Conservation (phyloP, 1,140 invertebrate genomes). For the Ladona fulva region DNA sequence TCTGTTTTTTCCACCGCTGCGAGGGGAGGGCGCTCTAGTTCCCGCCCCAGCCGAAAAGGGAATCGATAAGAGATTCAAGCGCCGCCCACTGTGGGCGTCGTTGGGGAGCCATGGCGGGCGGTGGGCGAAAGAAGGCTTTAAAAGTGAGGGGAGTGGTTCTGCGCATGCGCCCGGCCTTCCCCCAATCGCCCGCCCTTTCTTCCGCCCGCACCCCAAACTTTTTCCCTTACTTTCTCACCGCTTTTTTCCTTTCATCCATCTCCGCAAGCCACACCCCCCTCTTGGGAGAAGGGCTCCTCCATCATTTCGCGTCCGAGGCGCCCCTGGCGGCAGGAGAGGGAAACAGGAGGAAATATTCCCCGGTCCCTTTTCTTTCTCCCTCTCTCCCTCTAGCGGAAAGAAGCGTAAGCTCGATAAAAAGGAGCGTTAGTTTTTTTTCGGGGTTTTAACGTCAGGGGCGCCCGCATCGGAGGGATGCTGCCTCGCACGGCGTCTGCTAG, state of each 20-base stretch:
- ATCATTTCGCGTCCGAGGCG: not conserved
- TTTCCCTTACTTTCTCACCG: not conserved
- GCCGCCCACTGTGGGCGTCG: not conserved
- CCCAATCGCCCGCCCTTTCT: not conserved
- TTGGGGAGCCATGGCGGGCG: not conserved
- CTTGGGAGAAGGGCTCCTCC: not conserved
- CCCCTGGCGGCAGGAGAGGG: not conserved
- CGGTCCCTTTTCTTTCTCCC: not conserved
- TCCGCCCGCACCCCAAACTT: not conserved
- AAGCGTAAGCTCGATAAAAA: not conserved
- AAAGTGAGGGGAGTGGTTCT: not conserved
- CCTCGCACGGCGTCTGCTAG: no score
- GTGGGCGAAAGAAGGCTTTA: not conserved
- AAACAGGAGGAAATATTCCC: conserved; percentile 5
- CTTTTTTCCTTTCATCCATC: not conserved
- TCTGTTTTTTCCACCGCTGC: not conserved
- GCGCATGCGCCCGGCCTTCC: not conserved
- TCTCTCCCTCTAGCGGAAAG: conserved; percentile 3
- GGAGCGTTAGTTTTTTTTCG: not conserved
- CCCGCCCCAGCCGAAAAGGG: no score
- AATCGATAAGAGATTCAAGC: not conserved
- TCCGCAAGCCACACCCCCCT: not conserved
- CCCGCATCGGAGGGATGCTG: not conserved
- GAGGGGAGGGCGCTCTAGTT: not conserved
- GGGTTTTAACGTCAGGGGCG: not conserved